phyloP scores from a whole-genome alignment of 2,888 invertebrate species.

The Tetragnatha montana region DNA sequence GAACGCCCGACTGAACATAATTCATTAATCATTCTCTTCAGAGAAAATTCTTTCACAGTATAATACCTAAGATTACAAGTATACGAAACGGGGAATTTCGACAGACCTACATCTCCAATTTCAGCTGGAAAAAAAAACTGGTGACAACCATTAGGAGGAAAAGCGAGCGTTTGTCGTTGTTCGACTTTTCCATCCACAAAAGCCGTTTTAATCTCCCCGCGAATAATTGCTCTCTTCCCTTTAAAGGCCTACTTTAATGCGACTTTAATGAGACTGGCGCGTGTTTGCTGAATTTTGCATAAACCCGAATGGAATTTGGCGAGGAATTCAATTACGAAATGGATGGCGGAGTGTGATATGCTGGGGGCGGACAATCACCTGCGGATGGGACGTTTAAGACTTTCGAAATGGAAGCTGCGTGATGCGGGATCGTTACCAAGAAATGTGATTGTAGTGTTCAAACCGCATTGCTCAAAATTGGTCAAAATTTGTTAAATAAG shows the following conservation, averaged over 20 bases:
- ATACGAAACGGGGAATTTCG: background rate
- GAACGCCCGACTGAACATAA: background rate
- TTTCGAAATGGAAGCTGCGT: background rate
- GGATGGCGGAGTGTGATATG: background rate
- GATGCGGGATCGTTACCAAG: background rate
- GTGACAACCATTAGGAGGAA: background rate
- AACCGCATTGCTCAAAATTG: background rate
- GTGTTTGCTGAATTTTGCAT: background rate
- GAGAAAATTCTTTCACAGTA: background rate
- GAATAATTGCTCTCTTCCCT: constrained; percentile 1
- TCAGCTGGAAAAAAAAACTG: background rate
- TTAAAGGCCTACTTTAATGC: background rate
- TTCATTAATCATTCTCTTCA: background rate
- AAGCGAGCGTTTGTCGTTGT: background rate
- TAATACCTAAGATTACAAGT: background rate
- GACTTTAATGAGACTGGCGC: background rate
- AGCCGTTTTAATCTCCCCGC: background rate
- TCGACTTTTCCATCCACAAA: background rate
- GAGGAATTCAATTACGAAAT: background rate
- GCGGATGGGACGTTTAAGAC: background rate
- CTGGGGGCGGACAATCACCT: background rate
- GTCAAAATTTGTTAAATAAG: no score
- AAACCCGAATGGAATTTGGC: background rate
- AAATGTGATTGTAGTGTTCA: background rate
- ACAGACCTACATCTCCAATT: background rate